Conservation (phyloP, 2,888 invertebrate genomes). For the Cryptocheilus praepositus region DNA sequence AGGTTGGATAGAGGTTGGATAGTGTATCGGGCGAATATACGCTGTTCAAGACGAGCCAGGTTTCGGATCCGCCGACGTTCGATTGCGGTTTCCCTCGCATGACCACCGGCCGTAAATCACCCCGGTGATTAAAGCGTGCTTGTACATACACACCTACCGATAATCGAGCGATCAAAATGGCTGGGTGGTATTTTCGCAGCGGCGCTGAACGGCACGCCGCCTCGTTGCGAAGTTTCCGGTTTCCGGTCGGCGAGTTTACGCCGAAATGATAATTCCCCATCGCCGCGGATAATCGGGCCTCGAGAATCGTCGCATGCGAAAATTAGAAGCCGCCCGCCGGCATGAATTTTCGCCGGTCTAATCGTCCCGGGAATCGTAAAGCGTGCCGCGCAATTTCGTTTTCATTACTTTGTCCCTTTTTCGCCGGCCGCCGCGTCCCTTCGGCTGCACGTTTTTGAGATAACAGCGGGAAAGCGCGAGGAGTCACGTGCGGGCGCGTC, state of each 20-base stretch:
- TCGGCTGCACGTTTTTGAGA: constrained; percentile 21
- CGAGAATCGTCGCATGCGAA: background rate
- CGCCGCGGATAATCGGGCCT: too few relatives aligned
- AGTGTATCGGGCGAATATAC: too few relatives aligned
- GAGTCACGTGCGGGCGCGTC: constrained; percentile 27
- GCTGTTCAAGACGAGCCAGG: constrained; percentile 29
- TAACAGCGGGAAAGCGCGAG: constrained; percentile 30
- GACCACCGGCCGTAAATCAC: constrained; percentile 48
- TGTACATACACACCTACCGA: constrained; percentile 51
- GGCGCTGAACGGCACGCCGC: constrained; percentile 15
- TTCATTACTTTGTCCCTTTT: constrained; percentile 1
- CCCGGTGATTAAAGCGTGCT: constrained; percentile 48
- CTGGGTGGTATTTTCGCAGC: constrained; percentile 31
- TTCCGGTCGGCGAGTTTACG: background rate
- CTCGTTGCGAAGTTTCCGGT: constrained; percentile 7
- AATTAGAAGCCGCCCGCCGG: constrained; percentile 1
- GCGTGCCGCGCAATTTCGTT: too few relatives aligned
- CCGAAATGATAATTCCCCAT: background rate
- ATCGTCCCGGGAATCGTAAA: too few relatives aligned
- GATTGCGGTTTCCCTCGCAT: constrained; percentile 46
- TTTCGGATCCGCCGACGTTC: constrained; percentile 33
- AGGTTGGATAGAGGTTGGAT: too few relatives aligned
- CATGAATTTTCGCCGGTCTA: too few relatives aligned
- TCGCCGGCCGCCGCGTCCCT: constrained; percentile 17
- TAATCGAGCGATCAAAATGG: constrained; percentile 44